Conservation (phyloP, 2,797 vertebrate species). For the Phataginus tricuspis region DNA sequence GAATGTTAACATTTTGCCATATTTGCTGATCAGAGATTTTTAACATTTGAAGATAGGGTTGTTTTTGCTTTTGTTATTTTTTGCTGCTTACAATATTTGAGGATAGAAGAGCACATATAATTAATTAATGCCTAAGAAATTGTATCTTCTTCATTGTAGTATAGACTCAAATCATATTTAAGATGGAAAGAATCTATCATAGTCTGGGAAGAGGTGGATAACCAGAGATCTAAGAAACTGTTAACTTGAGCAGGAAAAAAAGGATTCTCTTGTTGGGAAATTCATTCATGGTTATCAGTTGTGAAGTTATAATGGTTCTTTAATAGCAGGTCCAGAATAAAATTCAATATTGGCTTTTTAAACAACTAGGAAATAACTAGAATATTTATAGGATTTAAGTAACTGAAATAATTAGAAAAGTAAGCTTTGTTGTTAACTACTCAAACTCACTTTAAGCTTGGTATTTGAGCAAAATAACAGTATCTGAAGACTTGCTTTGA, state of each 20-base stretch:
- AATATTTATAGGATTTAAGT: too few species aligned
- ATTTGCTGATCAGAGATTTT: not conserved
- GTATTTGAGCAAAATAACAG: not conserved
- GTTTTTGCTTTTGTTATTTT: not conserved
- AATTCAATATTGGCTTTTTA: conserved; percentile 1
- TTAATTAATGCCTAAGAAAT: not conserved
- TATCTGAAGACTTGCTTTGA: not conserved
- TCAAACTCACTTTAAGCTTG: not conserved
- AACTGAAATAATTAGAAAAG: conserved; percentile 12
- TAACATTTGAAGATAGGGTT: conserved; percentile 22
- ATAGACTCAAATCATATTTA: not conserved
- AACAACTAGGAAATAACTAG: too few species aligned
- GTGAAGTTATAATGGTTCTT: not conserved
- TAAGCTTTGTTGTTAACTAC: conserved; percentile 23
- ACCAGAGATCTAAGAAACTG: not conserved
- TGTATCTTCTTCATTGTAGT: not conserved
- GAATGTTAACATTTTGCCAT: not conserved
- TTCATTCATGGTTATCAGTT: not conserved
- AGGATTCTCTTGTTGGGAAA: not conserved
- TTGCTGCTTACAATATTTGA: conserved; percentile 16
- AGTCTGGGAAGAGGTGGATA: not conserved
- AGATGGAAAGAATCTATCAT: not conserved
- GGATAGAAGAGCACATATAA: not conserved
- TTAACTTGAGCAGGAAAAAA: not conserved
- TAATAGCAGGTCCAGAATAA: conserved; percentile 1